phyloP scores from a whole-genome alignment of 2,113 vertebrate genomes.

The Tricholaema leucomelas region DNA sequence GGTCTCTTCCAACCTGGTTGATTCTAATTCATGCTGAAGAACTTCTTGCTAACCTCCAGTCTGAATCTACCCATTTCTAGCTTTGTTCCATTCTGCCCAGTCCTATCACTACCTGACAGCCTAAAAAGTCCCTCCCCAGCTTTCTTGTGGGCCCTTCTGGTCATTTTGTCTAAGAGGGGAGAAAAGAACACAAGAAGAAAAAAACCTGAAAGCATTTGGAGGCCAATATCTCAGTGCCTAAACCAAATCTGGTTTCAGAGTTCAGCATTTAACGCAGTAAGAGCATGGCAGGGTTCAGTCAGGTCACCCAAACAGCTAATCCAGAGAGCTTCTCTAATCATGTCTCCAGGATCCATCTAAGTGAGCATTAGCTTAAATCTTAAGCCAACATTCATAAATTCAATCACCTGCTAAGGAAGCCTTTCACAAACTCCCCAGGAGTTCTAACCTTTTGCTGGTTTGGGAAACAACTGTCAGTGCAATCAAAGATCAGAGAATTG shows the following conservation, averaged over 20 bases:
- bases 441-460: not conserved
- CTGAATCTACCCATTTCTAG: too few relatives aligned
- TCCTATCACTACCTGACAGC: too few relatives aligned
- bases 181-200: too few relatives aligned
- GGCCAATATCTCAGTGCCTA: not conserved
- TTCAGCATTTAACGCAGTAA: not conserved
- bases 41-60: too few relatives aligned
- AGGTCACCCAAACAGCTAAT: not conserved
- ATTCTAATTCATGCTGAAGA: too few relatives aligned
- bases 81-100: too few relatives aligned
- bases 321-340: not conserved
- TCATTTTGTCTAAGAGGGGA: accelerated
- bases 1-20: too few relatives aligned
- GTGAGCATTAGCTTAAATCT: not conserved
- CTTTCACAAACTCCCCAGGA: not conserved
- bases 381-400: not conserved
- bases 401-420: not conserved
- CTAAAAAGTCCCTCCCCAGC: too few relatives aligned
- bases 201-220: not conserved
- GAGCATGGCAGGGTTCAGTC: not conserved
- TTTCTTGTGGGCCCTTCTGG: too few relatives aligned
- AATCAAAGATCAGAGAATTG: not conserved
- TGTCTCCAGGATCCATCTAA: not conserved
- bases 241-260: not conserved
- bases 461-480: not conserved